phyloP scores from a whole-genome alignment of 2,113 vertebrate species.

The Peromyscus leucopus region DNA sequence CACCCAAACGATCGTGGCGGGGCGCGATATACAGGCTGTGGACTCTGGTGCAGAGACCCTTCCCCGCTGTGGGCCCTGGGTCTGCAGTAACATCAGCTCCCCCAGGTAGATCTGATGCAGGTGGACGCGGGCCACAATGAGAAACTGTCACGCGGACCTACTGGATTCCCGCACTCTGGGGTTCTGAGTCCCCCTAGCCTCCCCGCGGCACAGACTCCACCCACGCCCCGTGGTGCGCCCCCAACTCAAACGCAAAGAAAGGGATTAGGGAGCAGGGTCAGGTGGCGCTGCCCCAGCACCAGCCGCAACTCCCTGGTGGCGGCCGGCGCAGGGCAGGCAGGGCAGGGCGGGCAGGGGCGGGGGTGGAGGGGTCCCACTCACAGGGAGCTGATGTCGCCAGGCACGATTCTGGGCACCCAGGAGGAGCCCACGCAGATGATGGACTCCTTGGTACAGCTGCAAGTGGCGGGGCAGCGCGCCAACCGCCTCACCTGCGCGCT shows the following conservation, averaged over 20 bases:
- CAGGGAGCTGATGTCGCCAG: conserved; percentile 95
- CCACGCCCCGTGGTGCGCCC: conserved; percentile 30
- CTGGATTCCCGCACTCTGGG: conserved; percentile 2
- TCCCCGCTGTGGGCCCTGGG: neutral
- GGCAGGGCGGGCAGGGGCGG: neutral
- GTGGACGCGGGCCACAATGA: conserved; percentile 54
- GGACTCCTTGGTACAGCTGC: conserved; percentile 97
- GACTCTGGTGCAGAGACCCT: neutral
- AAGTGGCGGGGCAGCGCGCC: conserved; percentile 91
- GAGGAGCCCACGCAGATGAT: conserved; percentile 97
- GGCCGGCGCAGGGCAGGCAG: neutral
- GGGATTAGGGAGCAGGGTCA: neutral
- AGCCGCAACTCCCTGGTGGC: conserved; percentile 47
- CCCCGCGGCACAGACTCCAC: conserved; percentile 5
- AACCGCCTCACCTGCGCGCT: conserved; percentile 86
- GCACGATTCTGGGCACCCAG: conserved; percentile 90
- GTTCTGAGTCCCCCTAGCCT: neutral
- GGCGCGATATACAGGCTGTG: neutral
- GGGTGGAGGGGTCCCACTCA: conserved; percentile 86
- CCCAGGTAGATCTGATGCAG: conserved; percentile 31
- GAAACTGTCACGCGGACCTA: conserved; percentile 37
- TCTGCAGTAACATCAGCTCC: conserved; percentile 30
- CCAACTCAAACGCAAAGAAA: conserved; percentile 14
- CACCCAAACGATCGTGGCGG: neutral
- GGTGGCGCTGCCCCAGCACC: conserved; percentile 28